phyloP scores from a whole-genome alignment of 2,888 invertebrate species.

The Zele albiditarsus region DNA sequence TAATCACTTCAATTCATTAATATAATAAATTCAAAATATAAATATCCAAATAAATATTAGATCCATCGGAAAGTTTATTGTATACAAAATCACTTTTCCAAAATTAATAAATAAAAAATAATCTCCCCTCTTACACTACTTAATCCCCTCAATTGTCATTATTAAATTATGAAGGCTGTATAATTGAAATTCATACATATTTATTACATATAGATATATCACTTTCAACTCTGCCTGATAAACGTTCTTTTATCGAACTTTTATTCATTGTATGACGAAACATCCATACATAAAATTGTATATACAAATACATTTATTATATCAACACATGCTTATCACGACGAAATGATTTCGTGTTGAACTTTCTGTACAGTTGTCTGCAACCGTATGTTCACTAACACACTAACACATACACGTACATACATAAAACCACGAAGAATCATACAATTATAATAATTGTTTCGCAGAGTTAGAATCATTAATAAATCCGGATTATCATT shows the following conservation, averaged over 20 bases:
- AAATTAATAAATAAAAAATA: no score
- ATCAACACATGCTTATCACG: background rate
- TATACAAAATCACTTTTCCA: no score
- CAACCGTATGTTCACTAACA: background rate
- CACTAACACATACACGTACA: no score
- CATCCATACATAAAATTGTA: background rate
- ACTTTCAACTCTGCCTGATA: background rate
- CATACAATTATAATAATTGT: background rate
- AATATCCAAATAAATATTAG: no score
- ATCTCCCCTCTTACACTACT: no score
- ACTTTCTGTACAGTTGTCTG: background rate
- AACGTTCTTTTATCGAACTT: background rate
- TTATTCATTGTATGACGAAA: slow-evolving; percentile 18
- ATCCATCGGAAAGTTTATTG: no score
- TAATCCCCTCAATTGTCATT: no score
- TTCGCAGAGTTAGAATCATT: background rate
- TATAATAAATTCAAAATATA: no score
- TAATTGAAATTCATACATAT: background rate
- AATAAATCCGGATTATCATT: background rate
- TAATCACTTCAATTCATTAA: no score
- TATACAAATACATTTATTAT: background rate
- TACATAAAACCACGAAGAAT: no score
- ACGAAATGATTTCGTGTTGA: background rate
- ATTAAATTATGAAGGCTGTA: no score
- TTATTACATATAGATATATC: background rate